Evolutionary conservation across 2,113 vertebrate species (phyloP).

Genomic region (Lipotes vexillifer): DNA sequence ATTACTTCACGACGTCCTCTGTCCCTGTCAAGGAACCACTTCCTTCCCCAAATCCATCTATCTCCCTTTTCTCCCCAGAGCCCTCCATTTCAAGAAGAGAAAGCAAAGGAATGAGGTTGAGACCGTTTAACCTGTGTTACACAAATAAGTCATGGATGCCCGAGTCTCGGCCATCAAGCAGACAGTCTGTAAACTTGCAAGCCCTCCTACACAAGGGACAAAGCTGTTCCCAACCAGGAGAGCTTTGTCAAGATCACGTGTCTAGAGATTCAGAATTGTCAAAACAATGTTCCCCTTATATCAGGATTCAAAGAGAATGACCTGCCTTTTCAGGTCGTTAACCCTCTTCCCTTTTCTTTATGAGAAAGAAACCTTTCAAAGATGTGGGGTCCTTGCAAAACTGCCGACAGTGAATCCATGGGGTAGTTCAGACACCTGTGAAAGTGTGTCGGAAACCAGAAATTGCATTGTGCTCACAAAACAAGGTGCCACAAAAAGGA

Average conservation of each 20-base stretch:
- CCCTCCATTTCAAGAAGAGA: neutral
- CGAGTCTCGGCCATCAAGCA: neutral
- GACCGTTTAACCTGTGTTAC: neutral
- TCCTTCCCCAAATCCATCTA: neutral
- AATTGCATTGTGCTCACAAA: neutral
- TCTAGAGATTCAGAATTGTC: neutral
- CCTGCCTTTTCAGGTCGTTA: neutral
- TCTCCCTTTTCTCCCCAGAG: neutral
- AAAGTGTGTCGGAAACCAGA: neutral
- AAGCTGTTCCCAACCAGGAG: neutral
- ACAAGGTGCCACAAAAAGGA: neutral
- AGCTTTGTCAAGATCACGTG: neutral
- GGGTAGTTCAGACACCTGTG: neutral
- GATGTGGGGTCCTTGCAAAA: neutral
- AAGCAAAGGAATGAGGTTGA: neutral
- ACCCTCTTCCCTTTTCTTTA: neutral
- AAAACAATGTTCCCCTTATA: neutral
- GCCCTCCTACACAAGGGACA: fast-evolving
- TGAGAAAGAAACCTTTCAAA: neutral
- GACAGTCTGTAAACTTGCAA: neutral
- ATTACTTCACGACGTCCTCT: neutral
- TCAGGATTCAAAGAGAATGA: neutral
- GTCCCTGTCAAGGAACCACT: neutral
- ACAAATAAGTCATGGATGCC: neutral
- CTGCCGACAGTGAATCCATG: neutral